Evolutionary conservation across 2,113 vertebrate species (phyloP), one percentile per base, ranked within the genome.

Genomic region (Lethenteron camtschaticum): DNA sequence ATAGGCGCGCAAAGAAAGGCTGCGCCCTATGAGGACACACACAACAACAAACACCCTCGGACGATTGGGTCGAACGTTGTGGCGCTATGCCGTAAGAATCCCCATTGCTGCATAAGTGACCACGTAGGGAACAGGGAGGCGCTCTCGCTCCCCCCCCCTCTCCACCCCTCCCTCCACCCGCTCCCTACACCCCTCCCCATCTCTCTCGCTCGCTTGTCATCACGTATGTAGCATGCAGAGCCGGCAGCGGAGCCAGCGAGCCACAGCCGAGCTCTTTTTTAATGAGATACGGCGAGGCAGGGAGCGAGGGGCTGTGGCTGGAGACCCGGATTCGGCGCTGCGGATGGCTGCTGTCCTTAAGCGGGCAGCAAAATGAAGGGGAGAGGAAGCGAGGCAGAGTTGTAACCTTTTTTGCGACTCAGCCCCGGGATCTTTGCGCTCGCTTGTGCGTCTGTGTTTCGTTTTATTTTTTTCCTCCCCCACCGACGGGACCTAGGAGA

Each of bases 181-280:
- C 59, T 63, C 59, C 16, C 59, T 63, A 14, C 59, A 14, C 59
- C 24, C 41, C 59, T 63, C 59, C 16, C 59, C 16, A 13, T 18
- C 59, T 8, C 7, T 63, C 59, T 63, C 59, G 13, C 59, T 63
- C 59, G 13, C 59, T 63, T 18, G 13, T 18, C 59, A 13, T 63
- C 59, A 63, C 13, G 59, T 14, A 14, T 18, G 13, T 63, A 63
- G 59, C 13, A 63, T 63, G 13, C 59, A 13, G 16, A 63, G 59
- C 59, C 59, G 59, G 59, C 59, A 63, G 13, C 59, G 13, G 59
- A 63, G 13, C 16, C 59, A 63, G 59, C 59, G 59, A 63, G 59
- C 59, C 13, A 41, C 59, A 63, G 13, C 13, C 16, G 16, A 63
- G 13, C 3, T 14, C 59, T 6, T 8, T 63, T 14, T 63, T 63